Percentiles rank a stretch among this genome's conserved stretches.
Evolutionary conservation across 2,888 invertebrate species (phyloP).

Genomic region (Baccha elongata): DNA sequence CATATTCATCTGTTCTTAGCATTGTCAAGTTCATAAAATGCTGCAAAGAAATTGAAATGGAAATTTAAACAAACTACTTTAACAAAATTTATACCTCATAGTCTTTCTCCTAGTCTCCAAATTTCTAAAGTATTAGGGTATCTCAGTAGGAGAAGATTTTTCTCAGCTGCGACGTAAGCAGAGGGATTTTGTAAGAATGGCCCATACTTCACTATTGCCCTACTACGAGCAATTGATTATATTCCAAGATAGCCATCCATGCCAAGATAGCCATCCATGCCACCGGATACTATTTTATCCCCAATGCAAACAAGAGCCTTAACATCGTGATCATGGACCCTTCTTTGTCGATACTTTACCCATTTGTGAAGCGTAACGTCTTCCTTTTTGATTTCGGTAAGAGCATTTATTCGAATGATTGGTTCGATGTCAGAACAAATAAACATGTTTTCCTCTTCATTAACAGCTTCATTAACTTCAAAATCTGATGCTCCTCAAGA

Average conservation of each 20-base stretch:
- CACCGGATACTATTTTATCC: constrained; percentile 89
- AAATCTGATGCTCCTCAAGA: constrained; percentile 90
- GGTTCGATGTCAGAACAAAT: constrained; percentile 94
- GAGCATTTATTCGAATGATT: constrained; percentile 88
- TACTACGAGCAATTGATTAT: constrained; percentile 86
- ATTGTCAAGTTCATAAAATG: constrained; percentile 89
- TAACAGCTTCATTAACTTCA: constrained; percentile 91
- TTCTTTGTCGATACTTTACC: constrained; percentile 91
- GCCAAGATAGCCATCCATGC: too few species aligned
- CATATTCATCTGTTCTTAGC: constrained; percentile 87
- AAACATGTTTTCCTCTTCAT: constrained; percentile 87
- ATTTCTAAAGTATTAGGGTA: constrained; percentile 86
- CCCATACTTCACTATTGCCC: constrained; percentile 86
- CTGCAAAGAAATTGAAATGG: constrained; percentile 82
- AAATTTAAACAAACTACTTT: background rate
- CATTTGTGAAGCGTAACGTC: constrained; percentile 85
- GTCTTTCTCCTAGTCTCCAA: constrained; percentile 85
- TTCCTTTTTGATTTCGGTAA: constrained; percentile 84
- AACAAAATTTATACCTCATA: constrained; percentile 78
- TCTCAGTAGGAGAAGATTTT: constrained; percentile 85
- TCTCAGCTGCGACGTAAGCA: constrained; percentile 83
- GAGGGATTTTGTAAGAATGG: constrained; percentile 87
- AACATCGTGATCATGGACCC: constrained; percentile 94
- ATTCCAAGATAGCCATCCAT: constrained; percentile 89
- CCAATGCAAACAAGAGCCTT: constrained; percentile 87